phyloP scores from a whole-genome alignment of 1,140 invertebrate species.

The Bombus affinis region DNA sequence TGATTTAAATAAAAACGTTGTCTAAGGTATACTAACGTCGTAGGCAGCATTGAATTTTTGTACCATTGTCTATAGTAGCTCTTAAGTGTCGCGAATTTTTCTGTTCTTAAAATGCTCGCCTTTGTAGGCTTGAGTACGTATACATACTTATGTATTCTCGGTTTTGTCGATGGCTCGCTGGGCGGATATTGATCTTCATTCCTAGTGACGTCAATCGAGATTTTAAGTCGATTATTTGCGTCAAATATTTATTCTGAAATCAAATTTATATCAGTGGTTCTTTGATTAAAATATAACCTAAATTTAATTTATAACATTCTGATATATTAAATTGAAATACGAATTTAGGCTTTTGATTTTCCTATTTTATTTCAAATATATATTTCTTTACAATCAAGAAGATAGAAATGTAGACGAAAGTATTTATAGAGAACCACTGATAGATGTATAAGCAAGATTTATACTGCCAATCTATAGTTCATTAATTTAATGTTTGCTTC shows the following conservation, averaged over 20 bases:
- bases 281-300: not conserved
- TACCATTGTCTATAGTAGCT: conserved; percentile 81
- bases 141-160: conserved; percentile 43
- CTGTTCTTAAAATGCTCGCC: conserved; percentile 55
- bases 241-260: not conserved
- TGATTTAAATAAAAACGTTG: conserved; percentile 67
- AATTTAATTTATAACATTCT: not conserved
- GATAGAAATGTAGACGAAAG: not conserved
- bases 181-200: conserved; percentile 30
- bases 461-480: not conserved
- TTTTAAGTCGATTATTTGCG: not conserved
- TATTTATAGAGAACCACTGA: not conserved
- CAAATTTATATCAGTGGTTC: no score
- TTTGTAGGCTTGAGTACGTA: conserved; percentile 43
- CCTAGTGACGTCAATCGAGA: not conserved
- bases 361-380: not conserved
- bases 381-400: not conserved
- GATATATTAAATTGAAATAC: not conserved
- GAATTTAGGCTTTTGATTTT: not conserved
- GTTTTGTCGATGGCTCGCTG: conserved; percentile 41
- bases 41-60: conserved; percentile 82
- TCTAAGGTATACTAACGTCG: conserved; percentile 75
- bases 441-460: not conserved
- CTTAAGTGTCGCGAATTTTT: conserved; percentile 73
- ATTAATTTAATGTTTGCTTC: not conserved